These are phyloP conservation scores for Bombus vancouverensis DNA, from an alignment of 1,140 invertebrate species.

Conservation along the genomic window DNA sequence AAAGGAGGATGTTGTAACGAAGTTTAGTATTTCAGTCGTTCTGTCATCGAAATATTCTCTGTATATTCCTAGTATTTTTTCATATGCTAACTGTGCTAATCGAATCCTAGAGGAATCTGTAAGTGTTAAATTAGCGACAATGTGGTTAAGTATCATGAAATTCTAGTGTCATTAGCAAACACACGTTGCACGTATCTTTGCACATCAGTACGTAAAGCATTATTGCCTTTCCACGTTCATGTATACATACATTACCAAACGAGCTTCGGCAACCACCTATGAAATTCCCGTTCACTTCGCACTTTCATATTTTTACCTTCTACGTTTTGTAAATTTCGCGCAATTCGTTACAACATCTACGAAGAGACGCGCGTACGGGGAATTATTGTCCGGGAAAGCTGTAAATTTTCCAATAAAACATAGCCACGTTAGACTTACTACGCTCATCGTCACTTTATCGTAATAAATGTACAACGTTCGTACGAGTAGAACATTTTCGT, in stretches of 20 bases:
- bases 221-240: neutral
- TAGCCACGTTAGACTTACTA: too few species aligned
- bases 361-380: neutral
- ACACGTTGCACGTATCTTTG: neutral
- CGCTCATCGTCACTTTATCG: neutral
- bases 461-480: neutral
- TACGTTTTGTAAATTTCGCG: slow-evolving; percentile 1
- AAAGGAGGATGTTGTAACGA: neutral
- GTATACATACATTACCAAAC: neutral
- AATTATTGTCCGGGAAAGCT: neutral
- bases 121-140: neutral
- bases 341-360: neutral
- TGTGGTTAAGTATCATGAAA: neutral
- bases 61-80: neutral
- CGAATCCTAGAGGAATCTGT: neutral
- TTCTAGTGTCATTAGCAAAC: too few species aligned
- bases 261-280: neutral
- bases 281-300: slow-evolving; percentile 33
- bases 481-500: neutral
- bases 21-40: neutral
- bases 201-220: neutral
- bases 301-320: slow-evolving; percentile 21
- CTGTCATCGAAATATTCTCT: neutral
- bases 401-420: neutral
- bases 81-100: neutral